These are phyloP conservation scores for Conus betulinus DNA, from an alignment of 1,140 invertebrate species.

Conservation along the genomic window DNA sequence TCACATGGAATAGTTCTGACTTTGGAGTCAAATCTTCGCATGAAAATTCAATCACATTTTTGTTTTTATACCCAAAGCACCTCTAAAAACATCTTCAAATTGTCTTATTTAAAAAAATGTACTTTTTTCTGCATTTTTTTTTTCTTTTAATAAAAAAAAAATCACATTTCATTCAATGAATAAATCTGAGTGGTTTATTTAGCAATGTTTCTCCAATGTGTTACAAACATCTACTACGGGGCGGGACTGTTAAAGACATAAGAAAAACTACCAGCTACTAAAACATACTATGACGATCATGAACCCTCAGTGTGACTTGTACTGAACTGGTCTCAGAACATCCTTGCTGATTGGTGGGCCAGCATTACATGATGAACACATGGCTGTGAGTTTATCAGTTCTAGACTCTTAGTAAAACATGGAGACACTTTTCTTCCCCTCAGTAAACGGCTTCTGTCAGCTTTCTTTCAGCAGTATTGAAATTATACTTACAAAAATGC, in stretches of 20 bases:
- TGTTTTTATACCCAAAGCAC: too few species aligned
- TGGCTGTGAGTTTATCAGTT: too few species aligned
- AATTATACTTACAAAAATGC: too few species aligned
- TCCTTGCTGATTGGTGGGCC: neutral
- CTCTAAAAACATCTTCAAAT: too few species aligned
- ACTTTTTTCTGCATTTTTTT: neutral
- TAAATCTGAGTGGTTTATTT: neutral
- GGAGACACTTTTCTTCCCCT: too few species aligned
- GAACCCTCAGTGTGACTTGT: neutral
- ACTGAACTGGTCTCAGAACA: neutral
- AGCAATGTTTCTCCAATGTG: neutral
- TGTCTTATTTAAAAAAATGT: too few species aligned
- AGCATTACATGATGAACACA: neutral
- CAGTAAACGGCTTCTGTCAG: too few species aligned
- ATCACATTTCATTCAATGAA: neutral
- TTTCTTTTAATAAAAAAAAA: neutral
- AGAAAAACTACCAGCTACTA: neutral
- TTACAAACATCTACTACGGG: neutral
- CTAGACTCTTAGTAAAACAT: too few species aligned
- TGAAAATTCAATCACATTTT: too few species aligned
- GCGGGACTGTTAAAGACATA: neutral
- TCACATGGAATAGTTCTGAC: neutral
- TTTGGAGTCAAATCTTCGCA: neutral
- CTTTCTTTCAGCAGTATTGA: too few species aligned
- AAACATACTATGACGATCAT: neutral